Percentiles rank a stretch among this genome's conserved stretches.
Conservation (phyloP, 2,797 vertebrate genomes). For the Rhabdophis nuchalis region DNA sequence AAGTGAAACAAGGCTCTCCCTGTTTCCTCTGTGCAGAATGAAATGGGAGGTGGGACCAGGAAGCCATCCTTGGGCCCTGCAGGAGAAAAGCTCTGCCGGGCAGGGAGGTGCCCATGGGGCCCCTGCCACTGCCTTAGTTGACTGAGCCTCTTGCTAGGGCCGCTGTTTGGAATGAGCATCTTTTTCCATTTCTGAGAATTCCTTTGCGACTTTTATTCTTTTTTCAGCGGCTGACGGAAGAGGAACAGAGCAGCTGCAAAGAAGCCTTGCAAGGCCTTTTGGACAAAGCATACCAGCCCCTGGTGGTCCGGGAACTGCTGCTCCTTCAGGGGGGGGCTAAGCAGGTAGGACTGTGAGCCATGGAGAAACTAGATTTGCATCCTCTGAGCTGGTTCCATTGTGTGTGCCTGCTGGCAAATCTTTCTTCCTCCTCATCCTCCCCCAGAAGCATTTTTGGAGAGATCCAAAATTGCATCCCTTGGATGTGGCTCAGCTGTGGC, state of each 20-base stretch:
- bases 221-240: slow-evolving; percentile 73
- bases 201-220: neutral
- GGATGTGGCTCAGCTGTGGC: neutral
- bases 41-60: neutral
- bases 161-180: neutral
- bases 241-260: slow-evolving; percentile 71
- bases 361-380: neutral
- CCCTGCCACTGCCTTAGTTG: neutral
- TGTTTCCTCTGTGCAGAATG: neutral
- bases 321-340: slow-evolving; percentile 85
- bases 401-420: neutral
- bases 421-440: too few species aligned
- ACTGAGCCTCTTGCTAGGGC: neutral
- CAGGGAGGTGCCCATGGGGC: neutral
- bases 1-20: neutral
- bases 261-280: slow-evolving; percentile 75
- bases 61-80: neutral
- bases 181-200: neutral
- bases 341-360: slow-evolving; percentile 70
- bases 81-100: neutral
- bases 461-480: neutral
- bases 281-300: slow-evolving; percentile 86
- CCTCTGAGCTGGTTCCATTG: neutral
- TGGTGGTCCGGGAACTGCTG: slow-evolving; percentile 86
- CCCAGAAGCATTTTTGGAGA: neutral